Evolutionary conservation across 2,113 vertebrate species (phyloP), one percentile per base, ranked within the genome.

Genomic region (Phalacrocorax brasilianus): DNA sequence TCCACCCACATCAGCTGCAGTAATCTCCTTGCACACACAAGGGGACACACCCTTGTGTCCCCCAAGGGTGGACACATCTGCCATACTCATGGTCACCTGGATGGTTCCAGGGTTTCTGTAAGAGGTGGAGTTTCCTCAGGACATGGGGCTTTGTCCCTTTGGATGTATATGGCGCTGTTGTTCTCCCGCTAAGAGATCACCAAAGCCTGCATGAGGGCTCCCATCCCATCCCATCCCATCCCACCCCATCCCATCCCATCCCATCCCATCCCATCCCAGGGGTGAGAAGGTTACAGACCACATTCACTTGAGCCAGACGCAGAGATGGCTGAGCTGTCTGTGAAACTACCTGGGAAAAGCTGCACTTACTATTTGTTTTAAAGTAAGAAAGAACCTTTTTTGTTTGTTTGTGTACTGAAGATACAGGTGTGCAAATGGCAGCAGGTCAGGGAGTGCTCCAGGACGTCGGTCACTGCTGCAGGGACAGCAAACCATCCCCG

Each of bases 221-320:
- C n/a, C 22, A 35, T 7, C 21, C 58, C 55, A 56, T 5, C 12
- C 59, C 55, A 56, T 6, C 12, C 59, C 21, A 7, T 30, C 32
- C 63, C 42, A 35, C 5, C 21, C 58, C 55, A 56, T 5, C 12
- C 59, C 55, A 56, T 6, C 12, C 59, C 21, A 7, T 7, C 21
- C 58, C 55, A 56, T 6, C 12, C 59, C 55, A 56, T 6, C 12
- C 59, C 21, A 6, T 35, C 32, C 63, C 42, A 19, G 3, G 1
- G 7, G 6, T 68, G 44, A 49, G 23, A 58, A 80, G 7, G 18
- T 27, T 30, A 16, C 28, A 74, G 21, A 27, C 32, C 12, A 21
- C 8, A 2, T 38, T 71, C 17, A 3, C 44, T 33, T 9, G 0
- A 38, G 11, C 14, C 24, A 33, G 3, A 8, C 4, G 14, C 3